Percentiles rank a stretch among this genome's conserved stretches.
phyloP scores from a whole-genome alignment of 2,113 vertebrate genomes.

The Psittacus erithacus region DNA sequence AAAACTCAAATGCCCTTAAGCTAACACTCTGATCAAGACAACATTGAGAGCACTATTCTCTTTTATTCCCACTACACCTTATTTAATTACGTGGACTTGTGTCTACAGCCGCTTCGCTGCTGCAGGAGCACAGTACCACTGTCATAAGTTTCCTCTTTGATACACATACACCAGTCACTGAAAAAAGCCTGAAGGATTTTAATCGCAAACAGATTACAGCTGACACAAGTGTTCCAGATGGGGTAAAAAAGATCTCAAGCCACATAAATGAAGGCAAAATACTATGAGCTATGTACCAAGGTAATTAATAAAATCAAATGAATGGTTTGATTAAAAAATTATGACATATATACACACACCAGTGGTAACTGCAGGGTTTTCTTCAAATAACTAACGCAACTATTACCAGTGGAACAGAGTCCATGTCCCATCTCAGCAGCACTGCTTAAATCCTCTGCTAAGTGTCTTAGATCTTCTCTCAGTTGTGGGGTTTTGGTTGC shows the following conservation, averaged over 20 bases:
- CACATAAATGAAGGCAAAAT: constrained; percentile 12
- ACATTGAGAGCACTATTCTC: neutral
- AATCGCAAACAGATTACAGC: constrained; percentile 7
- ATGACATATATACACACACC: neutral
- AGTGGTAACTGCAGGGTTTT: neutral
- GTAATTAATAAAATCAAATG: neutral
- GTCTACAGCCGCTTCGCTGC: neutral
- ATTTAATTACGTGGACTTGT: neutral
- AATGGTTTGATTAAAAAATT: neutral
- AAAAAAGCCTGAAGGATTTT: neutral
- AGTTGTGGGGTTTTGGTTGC: neutral
- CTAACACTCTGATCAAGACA: neutral
- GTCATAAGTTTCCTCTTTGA: neutral
- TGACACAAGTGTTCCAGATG: neutral
- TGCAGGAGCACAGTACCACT: neutral
- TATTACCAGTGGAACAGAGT: neutral
- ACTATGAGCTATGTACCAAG: neutral
- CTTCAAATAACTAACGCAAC: neutral
- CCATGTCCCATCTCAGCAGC: rapidly evolving
- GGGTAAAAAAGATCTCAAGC: neutral
- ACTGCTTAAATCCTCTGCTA: neutral
- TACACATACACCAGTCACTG: neutral
- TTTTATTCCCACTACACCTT: neutral
- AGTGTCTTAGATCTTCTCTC: neutral
- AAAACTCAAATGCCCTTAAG: neutral